A percentile compares a stretch with the other conserved stretches of the same genome.
phyloP scores from a whole-genome alignment of 2,888 invertebrate genomes.

The Mythimna ferrago region DNA sequence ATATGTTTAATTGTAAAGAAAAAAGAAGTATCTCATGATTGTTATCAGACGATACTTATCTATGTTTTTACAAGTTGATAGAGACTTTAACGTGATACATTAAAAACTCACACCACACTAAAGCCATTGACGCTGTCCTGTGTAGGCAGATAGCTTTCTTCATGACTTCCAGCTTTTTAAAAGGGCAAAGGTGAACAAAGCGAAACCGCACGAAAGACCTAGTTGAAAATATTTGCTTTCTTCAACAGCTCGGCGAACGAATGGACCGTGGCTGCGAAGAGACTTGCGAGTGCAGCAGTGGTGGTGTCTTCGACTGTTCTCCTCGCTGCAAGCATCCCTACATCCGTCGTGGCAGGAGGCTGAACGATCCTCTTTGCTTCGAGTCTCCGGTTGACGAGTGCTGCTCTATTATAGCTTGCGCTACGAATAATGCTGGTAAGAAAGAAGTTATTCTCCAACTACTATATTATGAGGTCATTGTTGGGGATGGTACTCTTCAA shows the following conservation, averaged over 20 bases:
- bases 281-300: conserved; percentile 92
- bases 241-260: conserved; percentile 92
- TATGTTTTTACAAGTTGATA: no score
- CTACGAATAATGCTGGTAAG: conserved; percentile 88
- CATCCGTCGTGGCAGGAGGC: conserved; percentile 92
- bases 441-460: background rate
- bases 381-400: conserved; percentile 93
- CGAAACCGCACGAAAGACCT: background rate
- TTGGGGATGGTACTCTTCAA: no score
- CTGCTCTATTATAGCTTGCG: conserved; percentile 93
- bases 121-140: no score
- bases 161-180: background rate
- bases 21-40: no score
- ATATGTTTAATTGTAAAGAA: no score
- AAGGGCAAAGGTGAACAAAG: background rate
- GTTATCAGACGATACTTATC: no score
- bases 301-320: conserved; percentile 93
- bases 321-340: conserved; percentile 93
- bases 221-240: background rate
- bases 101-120: no score
- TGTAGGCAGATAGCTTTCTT: background rate
- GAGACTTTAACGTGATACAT: no score
- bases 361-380: conserved; percentile 93
- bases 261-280: conserved; percentile 94
- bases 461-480: background rate